Evolutionary conservation across 2,888 invertebrate species (phyloP).

Genomic region (Isoperla grammatica): DNA sequence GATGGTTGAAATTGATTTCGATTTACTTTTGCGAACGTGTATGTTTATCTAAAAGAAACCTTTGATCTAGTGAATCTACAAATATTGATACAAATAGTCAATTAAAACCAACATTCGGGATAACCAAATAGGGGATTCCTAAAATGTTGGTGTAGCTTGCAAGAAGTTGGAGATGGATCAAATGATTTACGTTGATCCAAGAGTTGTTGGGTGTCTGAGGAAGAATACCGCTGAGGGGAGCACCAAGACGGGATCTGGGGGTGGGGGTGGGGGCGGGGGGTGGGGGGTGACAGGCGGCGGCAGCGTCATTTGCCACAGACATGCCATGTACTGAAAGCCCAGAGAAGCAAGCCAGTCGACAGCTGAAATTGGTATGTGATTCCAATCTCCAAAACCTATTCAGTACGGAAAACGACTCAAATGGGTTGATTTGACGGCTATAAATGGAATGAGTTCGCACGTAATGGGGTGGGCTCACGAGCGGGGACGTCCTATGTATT

Average conservation of each 20-base stretch:
- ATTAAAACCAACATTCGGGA: constrained; percentile 6
- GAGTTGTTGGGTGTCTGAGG: too few relatives aligned
- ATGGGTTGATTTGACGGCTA: constrained; percentile 32
- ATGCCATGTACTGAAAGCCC: constrained; percentile 15
- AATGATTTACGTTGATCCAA: too few relatives aligned
- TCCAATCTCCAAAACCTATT: constrained; percentile 30
- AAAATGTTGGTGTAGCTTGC: too few relatives aligned
- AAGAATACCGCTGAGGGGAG: too few relatives aligned
- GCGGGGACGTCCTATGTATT: not conserved
- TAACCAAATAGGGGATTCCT: too few relatives aligned
- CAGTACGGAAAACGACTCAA: constrained; percentile 28
- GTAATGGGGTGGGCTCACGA: constrained; percentile 13
- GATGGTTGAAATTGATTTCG: constrained; percentile 11
- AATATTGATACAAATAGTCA: constrained; percentile 15
- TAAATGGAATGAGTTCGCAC: constrained; percentile 27
- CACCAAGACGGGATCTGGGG: not conserved
- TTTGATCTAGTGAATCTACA: not conserved
- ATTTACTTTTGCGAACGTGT: constrained; percentile 2
- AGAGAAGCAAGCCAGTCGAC: constrained; percentile 9
- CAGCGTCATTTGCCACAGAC: constrained; percentile 27
- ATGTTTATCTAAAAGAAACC: too few relatives aligned
- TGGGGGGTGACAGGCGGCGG: not conserved
- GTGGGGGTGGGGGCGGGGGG: not conserved
- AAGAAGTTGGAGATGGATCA: too few relatives aligned
- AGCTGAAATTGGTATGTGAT: constrained; percentile 32